These are phyloP conservation scores for Acrocephalus arundinaceus DNA, from an alignment of 2,113 vertebrate genomes.

Conservation along the genomic window DNA sequence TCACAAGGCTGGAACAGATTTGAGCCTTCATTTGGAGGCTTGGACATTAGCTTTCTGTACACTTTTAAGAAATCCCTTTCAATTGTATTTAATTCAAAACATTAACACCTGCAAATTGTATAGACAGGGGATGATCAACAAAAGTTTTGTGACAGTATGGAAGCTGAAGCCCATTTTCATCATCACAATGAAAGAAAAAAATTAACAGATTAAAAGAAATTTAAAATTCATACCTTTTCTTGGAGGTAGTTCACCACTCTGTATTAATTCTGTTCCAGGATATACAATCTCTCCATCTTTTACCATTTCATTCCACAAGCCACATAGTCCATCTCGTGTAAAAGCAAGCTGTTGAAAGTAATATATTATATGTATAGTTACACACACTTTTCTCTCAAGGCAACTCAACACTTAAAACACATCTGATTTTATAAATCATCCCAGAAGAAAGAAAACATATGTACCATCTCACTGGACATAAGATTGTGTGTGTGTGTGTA, in stretches of 20 bases:
- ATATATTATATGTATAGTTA: not conserved
- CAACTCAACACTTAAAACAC: not conserved
- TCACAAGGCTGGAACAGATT: not conserved
- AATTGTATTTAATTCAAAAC: not conserved
- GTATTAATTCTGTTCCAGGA: conserved; percentile 83
- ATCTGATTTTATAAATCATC: not conserved
- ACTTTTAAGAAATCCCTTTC: not conserved
- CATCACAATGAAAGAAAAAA: not conserved
- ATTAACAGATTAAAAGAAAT: not conserved
- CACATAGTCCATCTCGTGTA: conserved; percentile 92
- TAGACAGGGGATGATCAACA: not conserved
- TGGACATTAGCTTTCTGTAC: not conserved
- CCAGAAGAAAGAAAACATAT: not conserved
- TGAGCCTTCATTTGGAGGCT: not conserved
- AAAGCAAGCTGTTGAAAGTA: conserved; percentile 86
- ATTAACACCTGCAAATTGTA: not conserved
- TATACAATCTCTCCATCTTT: conserved; percentile 97
- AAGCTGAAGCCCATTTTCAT: not conserved
- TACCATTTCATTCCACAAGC: conserved; percentile 99
- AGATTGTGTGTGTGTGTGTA: not conserved
- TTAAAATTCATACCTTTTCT: conserved; percentile 74
- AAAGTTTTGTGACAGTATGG: not conserved
- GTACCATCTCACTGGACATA: not conserved
- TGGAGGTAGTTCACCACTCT: conserved; percentile 78
- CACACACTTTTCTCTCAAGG: not conserved